Evolutionary conservation across 2,797 vertebrate genomes (phyloP).

Genomic region (Thamnophis elegans): DNA sequence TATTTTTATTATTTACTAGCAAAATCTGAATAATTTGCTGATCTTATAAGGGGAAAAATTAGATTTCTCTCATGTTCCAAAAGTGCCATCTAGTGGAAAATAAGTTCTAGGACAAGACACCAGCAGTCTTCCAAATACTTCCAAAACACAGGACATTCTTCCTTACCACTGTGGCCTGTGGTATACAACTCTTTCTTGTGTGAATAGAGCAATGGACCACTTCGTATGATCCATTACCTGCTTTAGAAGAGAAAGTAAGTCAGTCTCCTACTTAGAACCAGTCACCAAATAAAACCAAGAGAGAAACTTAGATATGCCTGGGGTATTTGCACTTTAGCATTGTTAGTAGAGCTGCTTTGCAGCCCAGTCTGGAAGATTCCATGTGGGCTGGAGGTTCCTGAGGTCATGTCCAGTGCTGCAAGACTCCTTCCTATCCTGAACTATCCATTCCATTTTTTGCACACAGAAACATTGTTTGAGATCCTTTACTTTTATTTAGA

Average conservation of each 20-base stretch:
- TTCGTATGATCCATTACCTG: not conserved
- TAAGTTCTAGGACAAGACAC: not conserved
- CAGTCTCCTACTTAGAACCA: not conserved
- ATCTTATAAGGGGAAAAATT: not conserved
- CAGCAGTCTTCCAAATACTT: not conserved
- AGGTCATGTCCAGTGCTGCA: not conserved
- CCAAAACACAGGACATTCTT: not conserved
- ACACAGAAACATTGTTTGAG: not conserved
- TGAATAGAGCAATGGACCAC: not conserved
- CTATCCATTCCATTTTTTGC: not conserved
- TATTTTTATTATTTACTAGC: slow-evolving; percentile 42
- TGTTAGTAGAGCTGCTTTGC: not conserved
- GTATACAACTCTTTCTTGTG: not conserved
- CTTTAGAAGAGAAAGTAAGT: not conserved
- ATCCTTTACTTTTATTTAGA: not conserved
- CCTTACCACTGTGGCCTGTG: not conserved
- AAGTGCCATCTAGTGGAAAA: slow-evolving; percentile 66
- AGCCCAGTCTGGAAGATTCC: not conserved
- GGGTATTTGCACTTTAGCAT: not conserved
- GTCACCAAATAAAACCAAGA: not conserved
- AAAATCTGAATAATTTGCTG: not conserved
- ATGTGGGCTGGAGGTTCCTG: not conserved
- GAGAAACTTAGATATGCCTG: not conserved
- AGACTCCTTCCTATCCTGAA: not conserved
- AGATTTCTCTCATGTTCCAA: not conserved